Base-by-base conservation (phyloP, 2,888 invertebrate species). In the Trachelus tabidus region DNA sequence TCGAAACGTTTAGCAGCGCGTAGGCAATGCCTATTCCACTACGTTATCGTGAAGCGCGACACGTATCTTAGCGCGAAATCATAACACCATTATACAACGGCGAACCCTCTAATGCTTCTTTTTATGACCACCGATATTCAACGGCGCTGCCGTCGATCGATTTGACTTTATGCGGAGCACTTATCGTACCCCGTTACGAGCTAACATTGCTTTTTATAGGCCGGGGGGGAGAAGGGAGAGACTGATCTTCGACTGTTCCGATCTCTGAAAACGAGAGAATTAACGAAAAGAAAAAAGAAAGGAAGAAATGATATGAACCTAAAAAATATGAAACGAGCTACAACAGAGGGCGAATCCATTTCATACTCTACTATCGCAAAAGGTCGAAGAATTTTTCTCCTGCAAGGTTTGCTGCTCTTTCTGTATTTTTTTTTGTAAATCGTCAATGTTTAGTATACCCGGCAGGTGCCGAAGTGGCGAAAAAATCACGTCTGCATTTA, bases 401-500 rank as follows among this genome's bases (percentile, higher is more conserved):
- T 3, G 15, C 31, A 31, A 31, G 12, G 12, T 33, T 71, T 31
- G 31, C 71, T 34, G 71, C 12, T 31, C 71, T 31, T 31, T 31
- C 71, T 71, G 69, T 34, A 3, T 71, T 33, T 23, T 69, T 69
- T 71, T 34, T 31, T 33, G 31, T 34, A 31, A 71, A 56, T 86
- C 83, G 87, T 86, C 86, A 89, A 89, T 89, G 87, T 85, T 84
- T 85, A 84, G 87, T 85, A 84, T 84, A 84, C 84, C 82, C 84
- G 85, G 85, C 89, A 86, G 87, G 87, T 87, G 87, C 83, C 77
- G 85, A 85, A 84, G 89, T 88, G 89, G 83, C 87, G 89, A 90
- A 89, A 90, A 91, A 90, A 90, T 91, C 91, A 91, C 90, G 91
- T 91, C 90, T 86, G 87, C 89, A 91, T 91, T 91, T 90, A 90